Conservation (phyloP, 2,888 invertebrate species). For the Drosophila fungiperda region DNA sequence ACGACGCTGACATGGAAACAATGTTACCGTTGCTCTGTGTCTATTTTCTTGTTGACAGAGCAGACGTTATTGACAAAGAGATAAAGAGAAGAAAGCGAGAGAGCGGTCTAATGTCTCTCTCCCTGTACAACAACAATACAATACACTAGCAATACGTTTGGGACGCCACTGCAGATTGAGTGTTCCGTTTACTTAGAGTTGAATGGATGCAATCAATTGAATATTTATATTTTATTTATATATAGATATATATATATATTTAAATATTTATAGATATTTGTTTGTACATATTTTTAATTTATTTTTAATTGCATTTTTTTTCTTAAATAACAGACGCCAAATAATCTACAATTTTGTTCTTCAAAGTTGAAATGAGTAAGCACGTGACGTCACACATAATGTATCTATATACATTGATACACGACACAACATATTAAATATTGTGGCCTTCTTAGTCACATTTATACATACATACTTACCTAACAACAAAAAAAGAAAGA, state of each 20-base stretch:
- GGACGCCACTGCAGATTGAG: constrained; percentile 38
- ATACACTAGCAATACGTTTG: constrained; percentile 20
- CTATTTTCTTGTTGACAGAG: constrained; percentile 78
- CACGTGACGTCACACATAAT: constrained; percentile 45
- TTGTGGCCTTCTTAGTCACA: constrained; percentile 4
- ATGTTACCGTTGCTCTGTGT: constrained; percentile 32
- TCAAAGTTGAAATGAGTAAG: constrained; percentile 3
- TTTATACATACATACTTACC: not conserved
- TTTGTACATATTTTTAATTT: constrained; percentile 5
- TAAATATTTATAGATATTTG: constrained; percentile 1
- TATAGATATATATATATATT: too few relatives aligned
- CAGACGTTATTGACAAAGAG: constrained; percentile 41
- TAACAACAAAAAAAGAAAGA: constrained; percentile 2
- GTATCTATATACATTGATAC: not conserved
- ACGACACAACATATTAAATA: constrained; percentile 21
- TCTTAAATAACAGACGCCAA: constrained; percentile 27
- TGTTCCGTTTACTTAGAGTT: constrained; percentile 2
- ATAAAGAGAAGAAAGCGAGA: constrained; percentile 1
- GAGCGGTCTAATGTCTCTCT: constrained; percentile 17
- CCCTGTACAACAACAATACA: constrained; percentile 5
- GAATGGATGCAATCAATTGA: constrained; percentile 51
- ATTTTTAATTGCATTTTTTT: constrained; percentile 5
- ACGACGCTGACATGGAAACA: constrained; percentile 27
- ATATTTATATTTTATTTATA: not conserved
- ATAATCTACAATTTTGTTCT: not conserved